Evolutionary conservation across 1,140 invertebrate species (phyloP), one percentile per base, ranked within the genome.

Genomic region (Leptopilina boulardi): DNA sequence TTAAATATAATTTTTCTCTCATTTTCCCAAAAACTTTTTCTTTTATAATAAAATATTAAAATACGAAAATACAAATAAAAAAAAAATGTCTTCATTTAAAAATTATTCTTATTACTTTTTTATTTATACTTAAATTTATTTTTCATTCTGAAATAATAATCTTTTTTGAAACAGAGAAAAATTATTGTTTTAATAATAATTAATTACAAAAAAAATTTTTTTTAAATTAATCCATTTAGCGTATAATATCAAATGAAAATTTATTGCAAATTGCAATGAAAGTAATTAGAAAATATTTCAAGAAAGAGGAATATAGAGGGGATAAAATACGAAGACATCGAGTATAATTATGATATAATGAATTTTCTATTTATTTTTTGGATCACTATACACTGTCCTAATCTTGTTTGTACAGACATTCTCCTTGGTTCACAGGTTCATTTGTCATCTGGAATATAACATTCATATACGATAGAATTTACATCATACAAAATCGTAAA

Each of bases 311-410:
- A 51, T n/a, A 47, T 13, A 13, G 59, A 5, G 13, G 47, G 30
- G 11, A 26, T 41, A 38, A 21, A 70, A 73, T 70, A 44, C 10
- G 18, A 44, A 59, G 47, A 66, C 19, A 38, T 56, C 3, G 18
- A 3, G 15, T 38, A n/a, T 30, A 59, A 41, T 74, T 59, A 66
- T 21, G 41, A 72, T 30, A 77, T 34, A 84, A 87, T 84, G 83
- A 88, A 86, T 86, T 88, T 86, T 87, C 86, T 86, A 86, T 90
- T 89, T 90, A 90, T 90, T 90, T 87, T 82, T 87, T 82, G 82
- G 85, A 87, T 88, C 86, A 76, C 86, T 89, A 89, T 89, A 88
- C 84, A 89, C 86, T 83, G 83, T 85, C 85, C 84, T 88, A 88
- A 81, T 82, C 84, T 83, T 83, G 54, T 82, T 81, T 70, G 82